phyloP scores from a whole-genome alignment of 2,113 vertebrate species.

The Bombycilla garrulus region DNA sequence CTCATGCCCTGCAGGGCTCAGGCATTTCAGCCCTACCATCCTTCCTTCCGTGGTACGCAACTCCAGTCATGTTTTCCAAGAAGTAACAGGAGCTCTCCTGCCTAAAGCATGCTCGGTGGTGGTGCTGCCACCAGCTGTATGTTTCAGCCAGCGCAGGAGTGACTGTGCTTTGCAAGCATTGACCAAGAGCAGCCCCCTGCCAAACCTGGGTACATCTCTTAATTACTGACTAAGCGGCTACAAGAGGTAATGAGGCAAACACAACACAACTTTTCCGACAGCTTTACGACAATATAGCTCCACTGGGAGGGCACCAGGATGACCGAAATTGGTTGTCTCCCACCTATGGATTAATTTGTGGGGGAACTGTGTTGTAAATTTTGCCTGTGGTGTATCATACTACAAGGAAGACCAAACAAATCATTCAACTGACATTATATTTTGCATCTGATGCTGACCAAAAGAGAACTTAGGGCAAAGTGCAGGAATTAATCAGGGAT shows the following conservation, averaged over 20 bases:
- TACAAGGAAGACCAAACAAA: background rate
- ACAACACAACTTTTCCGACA: background rate
- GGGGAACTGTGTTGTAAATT: background rate
- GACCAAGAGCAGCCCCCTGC: background rate
- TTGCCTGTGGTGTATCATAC: background rate
- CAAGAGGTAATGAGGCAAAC: background rate
- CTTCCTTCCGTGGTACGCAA: background rate
- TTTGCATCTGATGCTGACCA: background rate
- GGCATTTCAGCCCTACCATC: background rate
- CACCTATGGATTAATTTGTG: background rate
- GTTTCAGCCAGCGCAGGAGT: background rate
- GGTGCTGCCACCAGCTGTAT: constrained; percentile 18
- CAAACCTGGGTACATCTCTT: background rate
- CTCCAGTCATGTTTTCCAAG: background rate
- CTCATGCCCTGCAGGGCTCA: background rate
- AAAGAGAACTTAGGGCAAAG: background rate
- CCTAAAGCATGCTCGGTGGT: background rate
- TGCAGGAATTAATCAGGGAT: background rate
- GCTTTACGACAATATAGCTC: background rate
- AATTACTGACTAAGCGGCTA: background rate
- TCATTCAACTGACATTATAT: background rate
- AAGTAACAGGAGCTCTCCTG: background rate
- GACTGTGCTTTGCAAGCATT: background rate
- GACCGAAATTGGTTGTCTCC: background rate
- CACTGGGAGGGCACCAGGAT: background rate